Percentiles rank a stretch among this genome's conserved stretches.
Conservation (phyloP, 2,888 invertebrate genomes). For the Oligia strigilis region DNA sequence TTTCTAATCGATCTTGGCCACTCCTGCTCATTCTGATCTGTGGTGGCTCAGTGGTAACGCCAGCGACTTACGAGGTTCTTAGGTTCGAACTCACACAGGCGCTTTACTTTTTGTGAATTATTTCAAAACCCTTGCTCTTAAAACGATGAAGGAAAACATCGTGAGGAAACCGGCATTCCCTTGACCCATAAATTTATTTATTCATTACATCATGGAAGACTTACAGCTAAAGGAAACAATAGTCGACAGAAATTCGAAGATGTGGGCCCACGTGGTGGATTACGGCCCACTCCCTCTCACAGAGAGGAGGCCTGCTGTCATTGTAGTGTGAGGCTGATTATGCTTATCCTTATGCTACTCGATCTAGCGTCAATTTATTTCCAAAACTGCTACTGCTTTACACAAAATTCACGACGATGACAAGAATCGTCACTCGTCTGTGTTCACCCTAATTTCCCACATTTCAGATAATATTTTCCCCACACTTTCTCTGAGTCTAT, state of each 20-base stretch:
- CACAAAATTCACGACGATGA: background rate
- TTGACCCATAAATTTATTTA: background rate
- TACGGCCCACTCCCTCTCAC: background rate
- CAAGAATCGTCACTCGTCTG: background rate
- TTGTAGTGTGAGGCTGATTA: too few species aligned
- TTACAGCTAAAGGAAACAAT: too few species aligned
- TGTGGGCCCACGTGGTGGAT: too few species aligned
- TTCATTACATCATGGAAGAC: too few species aligned
- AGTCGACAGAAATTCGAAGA: background rate
- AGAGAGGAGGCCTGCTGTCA: background rate
- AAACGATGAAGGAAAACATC: background rate
- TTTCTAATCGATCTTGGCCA: background rate
- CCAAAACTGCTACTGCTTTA: too few species aligned
- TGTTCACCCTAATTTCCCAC: background rate
- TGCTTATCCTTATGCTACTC: background rate
- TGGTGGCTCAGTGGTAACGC: background rate
- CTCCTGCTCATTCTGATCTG: too few species aligned
- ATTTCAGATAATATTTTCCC: conserved; percentile 12
- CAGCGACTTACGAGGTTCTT: too few species aligned
- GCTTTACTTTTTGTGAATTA: too few species aligned
- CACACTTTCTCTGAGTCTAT: conserved; percentile 30
- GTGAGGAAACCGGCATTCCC: background rate
- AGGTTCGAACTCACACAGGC: too few species aligned
- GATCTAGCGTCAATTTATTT: background rate
- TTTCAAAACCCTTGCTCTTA: too few species aligned